A percentile compares a stretch with the other conserved stretches of the same genome.
phyloP scores from a whole-genome alignment of 2,113 vertebrate species.

The Scomber scombrus region DNA sequence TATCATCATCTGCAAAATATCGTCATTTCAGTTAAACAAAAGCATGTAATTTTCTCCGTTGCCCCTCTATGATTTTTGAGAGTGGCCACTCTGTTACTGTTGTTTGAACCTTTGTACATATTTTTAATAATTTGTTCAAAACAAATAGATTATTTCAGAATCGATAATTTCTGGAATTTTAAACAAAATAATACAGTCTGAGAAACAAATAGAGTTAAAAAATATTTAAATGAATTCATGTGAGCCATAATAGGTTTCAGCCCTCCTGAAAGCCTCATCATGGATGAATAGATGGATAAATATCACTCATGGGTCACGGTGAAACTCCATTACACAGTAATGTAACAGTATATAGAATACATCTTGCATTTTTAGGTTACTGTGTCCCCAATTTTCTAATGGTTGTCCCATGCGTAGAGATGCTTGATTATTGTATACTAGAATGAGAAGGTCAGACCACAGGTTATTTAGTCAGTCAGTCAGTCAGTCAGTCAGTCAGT shows the following conservation, averaged over 20 bases:
- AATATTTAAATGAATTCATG: background rate
- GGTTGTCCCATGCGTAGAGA: background rate
- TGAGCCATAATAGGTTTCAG: too few relatives aligned
- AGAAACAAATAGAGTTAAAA: background rate
- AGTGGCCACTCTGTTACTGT: background rate
- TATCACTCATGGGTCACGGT: background rate
- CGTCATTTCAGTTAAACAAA: background rate
- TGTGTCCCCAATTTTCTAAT: background rate
- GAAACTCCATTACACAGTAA: too few relatives aligned
- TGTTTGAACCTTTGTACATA: background rate
- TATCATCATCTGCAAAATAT: background rate
- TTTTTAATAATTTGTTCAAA: background rate
- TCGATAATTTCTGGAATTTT: too few relatives aligned
- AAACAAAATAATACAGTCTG: background rate
- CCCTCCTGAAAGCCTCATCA: too few relatives aligned
- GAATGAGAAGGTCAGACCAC: slow-evolving; percentile 19
- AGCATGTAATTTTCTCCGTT: too few relatives aligned
- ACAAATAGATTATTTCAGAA: too few relatives aligned
- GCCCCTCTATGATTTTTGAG: background rate
- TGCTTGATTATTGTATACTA: slow-evolving; percentile 4
- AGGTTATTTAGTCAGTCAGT: background rate
- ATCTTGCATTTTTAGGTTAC: too few relatives aligned
- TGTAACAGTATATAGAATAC: too few relatives aligned
- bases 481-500: slow-evolving; percentile 12
- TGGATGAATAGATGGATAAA: background rate